These are phyloP conservation scores for Myotis daubentonii DNA, from an alignment of 2,797 vertebrate genomes.

Conservation along the genomic window DNA sequence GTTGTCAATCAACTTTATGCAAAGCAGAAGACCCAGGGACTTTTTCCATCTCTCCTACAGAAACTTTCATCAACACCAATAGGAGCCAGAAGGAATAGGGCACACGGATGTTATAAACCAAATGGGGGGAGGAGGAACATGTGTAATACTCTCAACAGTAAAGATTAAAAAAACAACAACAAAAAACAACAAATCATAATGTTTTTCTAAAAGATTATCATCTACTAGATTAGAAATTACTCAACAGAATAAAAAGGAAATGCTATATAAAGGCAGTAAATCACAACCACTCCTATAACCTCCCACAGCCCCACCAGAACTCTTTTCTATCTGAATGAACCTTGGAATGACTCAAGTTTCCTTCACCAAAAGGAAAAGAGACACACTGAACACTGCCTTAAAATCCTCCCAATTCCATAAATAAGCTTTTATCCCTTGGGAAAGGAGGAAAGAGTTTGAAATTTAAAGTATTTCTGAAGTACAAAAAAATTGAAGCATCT, in stretches of 20 bases:
- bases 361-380: neutral
- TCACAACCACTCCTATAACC: neutral
- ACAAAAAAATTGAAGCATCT: slow-evolving; percentile 28
- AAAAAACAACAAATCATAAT: neutral
- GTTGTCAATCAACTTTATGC: neutral
- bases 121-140: neutral
- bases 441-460: neutral
- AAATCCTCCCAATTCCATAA: slow-evolving; percentile 51
- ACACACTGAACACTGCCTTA: neutral
- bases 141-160: no score
- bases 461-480: slow-evolving; percentile 55
- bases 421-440: slow-evolving; percentile 45
- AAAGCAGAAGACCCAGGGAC: neutral
- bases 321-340: neutral
- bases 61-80: neutral
- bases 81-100: neutral
- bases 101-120: neutral
- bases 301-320: neutral
- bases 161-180: no score
- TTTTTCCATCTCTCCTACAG: neutral
- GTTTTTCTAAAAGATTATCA: slow-evolving; percentile 7
- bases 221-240: neutral
- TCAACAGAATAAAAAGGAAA: slow-evolving; percentile 22
- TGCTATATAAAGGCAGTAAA: neutral
- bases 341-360: slow-evolving; percentile 1